A percentile compares a stretch with the other conserved stretches of the same genome.
Evolutionary conservation across 2,888 invertebrate genomes (phyloP).

Genomic region (Dromius quadrimaculatus): DNA sequence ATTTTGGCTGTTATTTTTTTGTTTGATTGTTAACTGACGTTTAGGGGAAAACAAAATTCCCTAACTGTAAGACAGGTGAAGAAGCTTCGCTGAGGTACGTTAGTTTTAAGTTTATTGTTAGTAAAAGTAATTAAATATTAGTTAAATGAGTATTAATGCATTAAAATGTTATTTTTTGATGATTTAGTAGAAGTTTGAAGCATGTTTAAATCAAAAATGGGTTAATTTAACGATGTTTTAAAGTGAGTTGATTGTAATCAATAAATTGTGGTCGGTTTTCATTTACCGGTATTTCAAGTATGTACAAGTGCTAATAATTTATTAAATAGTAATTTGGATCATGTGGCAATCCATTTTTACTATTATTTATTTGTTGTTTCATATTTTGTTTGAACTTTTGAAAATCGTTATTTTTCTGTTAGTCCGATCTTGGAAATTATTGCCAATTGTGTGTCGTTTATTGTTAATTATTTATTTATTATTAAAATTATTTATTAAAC

Average conservation of each 20-base stretch:
- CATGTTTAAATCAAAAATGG: conserved; percentile 11
- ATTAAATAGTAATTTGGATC: not conserved
- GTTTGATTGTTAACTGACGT: too few relatives aligned
- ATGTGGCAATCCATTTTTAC: conserved; percentile 44
- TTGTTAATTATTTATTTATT: not conserved
- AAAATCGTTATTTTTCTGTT: conserved; percentile 39
- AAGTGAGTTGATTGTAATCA: conserved; percentile 8
- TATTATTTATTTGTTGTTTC: conserved; percentile 11
- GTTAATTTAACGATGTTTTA: not conserved
- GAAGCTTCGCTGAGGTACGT: too few relatives aligned
- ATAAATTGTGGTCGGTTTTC: conserved; percentile 34
- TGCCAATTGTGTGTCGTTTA: conserved; percentile 12
- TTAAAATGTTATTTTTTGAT: not conserved
- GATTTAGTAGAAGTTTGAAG: not conserved
- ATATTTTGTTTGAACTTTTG: conserved; percentile 31
- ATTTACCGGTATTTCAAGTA: conserved; percentile 46
- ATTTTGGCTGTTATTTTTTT: too few relatives aligned
- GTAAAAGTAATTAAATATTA: too few relatives aligned
- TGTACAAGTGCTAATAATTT: conserved; percentile 16
- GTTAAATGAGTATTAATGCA: too few relatives aligned
- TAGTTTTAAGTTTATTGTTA: too few relatives aligned
- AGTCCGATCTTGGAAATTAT: not conserved
- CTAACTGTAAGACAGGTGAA: too few relatives aligned
- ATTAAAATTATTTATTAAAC: conserved; percentile 22
- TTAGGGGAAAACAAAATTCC: too few relatives aligned